Evolutionary conservation across 2,113 vertebrate genomes (phyloP).

Genomic region (Isichthys henryi): DNA sequence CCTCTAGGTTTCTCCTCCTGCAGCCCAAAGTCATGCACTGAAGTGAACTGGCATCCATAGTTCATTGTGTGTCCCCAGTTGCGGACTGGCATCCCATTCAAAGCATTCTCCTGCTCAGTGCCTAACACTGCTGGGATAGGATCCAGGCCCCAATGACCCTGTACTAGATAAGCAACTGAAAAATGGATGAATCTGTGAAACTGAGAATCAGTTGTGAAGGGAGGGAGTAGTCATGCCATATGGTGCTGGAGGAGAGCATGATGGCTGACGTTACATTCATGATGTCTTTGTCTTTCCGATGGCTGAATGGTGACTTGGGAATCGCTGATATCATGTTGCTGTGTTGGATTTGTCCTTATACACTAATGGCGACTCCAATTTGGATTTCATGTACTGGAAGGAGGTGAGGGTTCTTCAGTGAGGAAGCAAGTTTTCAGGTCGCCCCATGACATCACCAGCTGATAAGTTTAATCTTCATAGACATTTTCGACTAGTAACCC

Average conservation of each 20-base stretch:
- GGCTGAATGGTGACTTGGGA: not conserved
- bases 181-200: not conserved
- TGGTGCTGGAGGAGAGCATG: not conserved
- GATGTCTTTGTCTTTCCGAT: not conserved
- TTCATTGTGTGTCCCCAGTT: not conserved
- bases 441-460: not conserved
- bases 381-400: not conserved
- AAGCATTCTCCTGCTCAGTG: not conserved
- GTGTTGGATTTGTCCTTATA: not conserved
- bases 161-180: not conserved
- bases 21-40: not conserved
- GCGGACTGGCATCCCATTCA: not conserved
- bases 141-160: not conserved
- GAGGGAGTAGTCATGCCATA: not conserved
- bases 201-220: not conserved
- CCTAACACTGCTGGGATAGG: not conserved
- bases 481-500: not conserved
- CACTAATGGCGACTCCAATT: not conserved
- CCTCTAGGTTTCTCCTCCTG: not conserved
- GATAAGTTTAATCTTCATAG: not conserved
- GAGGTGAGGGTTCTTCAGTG: not conserved
- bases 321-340: not conserved
- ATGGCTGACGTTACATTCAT: not conserved
- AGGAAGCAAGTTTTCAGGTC: not conserved
- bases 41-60: not conserved